Conservation (phyloP, 2,888 invertebrate species). For the Drosophila villosipedis region DNA sequence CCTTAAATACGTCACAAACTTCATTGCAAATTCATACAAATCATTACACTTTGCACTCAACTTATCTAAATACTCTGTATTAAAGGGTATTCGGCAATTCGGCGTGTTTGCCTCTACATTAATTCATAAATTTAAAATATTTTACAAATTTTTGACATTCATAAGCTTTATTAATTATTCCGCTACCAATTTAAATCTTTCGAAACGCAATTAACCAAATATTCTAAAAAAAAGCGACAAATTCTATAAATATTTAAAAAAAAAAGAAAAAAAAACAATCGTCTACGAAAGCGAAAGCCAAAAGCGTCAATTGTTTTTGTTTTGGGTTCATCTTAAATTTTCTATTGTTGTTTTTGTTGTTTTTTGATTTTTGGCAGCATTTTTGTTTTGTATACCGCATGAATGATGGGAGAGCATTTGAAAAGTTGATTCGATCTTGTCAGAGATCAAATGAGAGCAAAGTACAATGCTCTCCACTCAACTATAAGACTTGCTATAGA, state of each 20-base stretch:
- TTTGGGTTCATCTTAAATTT: constrained; percentile 14
- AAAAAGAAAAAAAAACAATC: constrained; percentile 16
- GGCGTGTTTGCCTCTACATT: neutral
- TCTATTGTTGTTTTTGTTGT: neutral
- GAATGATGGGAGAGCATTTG: constrained; percentile 15
- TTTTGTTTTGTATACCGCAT: constrained; percentile 5
- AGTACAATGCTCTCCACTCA: constrained; percentile 26
- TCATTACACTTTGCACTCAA: no score
- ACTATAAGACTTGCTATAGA: neutral
- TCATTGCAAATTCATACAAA: no score
- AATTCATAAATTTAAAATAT: neutral
- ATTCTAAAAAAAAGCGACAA: constrained; percentile 17
- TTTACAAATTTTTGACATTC: neutral
- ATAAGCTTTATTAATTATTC: constrained; percentile 7
- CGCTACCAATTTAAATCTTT: constrained; percentile 13
- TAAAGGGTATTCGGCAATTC: neutral
- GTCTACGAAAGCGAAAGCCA: constrained; percentile 48
- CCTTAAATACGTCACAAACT: no score
- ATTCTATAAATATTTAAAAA: constrained; percentile 45
- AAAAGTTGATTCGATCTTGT: constrained; percentile 18
- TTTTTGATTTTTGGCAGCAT: constrained; percentile 10
- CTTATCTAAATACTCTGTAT: neutral
- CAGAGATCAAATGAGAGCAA: constrained; percentile 28
- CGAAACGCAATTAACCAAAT: constrained; percentile 16
- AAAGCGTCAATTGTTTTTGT: constrained; percentile 26